Evolutionary conservation across 2,113 vertebrate species (phyloP).

Genomic region (Brevimyrus niger): DNA sequence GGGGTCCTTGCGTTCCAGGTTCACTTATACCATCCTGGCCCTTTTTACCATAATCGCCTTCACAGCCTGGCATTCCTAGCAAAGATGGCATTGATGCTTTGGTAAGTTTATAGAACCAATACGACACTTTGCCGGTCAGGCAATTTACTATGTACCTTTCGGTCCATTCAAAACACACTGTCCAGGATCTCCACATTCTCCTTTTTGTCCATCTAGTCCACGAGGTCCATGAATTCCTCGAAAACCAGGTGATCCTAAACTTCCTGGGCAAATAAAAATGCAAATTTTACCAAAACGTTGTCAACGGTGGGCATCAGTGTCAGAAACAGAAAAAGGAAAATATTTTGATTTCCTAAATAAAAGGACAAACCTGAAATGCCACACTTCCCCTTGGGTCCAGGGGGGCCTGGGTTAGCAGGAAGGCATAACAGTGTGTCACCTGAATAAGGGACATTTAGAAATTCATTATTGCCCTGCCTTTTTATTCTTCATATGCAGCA

Average conservation of each 20-base stretch:
- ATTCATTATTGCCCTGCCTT: neutral
- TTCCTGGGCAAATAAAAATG: slow-evolving; percentile 7
- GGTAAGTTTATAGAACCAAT: neutral
- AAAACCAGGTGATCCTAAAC: slow-evolving; percentile 29
- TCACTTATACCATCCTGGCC: slow-evolving; percentile 32
- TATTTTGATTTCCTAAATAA: neutral
- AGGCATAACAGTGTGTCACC: slow-evolving; percentile 45
- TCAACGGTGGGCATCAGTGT: neutral
- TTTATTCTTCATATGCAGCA: neutral
- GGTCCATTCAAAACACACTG: slow-evolving; percentile 33
- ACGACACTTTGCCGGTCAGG: neutral
- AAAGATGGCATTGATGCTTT: neutral
- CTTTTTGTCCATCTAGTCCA: slow-evolving; percentile 49
- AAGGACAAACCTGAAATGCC: slow-evolving; percentile 45
- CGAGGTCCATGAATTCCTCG: slow-evolving; percentile 39
- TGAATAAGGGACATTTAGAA: slow-evolving; percentile 17
- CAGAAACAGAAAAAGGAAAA: neutral
- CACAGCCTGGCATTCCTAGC: neutral
- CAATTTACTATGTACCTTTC: slow-evolving; percentile 38
- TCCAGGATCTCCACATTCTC: slow-evolving; percentile 46
- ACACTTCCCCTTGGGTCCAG: slow-evolving; percentile 46
- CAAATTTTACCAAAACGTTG: neutral
- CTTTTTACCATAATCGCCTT: neutral
- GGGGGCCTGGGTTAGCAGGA: slow-evolving; percentile 34
- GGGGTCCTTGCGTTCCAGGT: slow-evolving; percentile 47